Evolutionary conservation across 2,113 vertebrate genomes (phyloP), one percentile per base, ranked within the genome.

Genomic region (Hyla sarda): DNA sequence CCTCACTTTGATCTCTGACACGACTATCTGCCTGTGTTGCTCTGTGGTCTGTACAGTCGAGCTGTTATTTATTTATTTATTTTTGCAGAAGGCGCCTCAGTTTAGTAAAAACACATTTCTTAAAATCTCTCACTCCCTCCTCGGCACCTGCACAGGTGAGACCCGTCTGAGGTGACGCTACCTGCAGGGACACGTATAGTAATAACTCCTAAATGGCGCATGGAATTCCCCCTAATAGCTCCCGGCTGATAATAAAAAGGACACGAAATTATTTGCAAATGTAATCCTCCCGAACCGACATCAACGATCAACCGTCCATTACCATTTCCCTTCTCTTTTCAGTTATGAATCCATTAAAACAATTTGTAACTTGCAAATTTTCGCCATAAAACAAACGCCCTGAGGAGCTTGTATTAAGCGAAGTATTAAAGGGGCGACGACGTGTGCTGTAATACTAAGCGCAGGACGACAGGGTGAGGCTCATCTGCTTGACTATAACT

Each of bases 141-240:
- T 30, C 5, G 32, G 11, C 78, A 62, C 58, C 56, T 62, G 76
- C 32, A 37, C 77, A 80, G 77, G 77, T 80, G 77, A 45, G 37
- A 62, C 37, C 34, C 34, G 17, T 60, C 56, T 30, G 58, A 45
- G 8, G 3, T 19, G 6, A 16, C 23, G 34, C 32, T 81, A 4
- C 77, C 78, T 65, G 78, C 23, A 45, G 7, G 9, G 23, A 81
- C 78, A 65, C 9, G 56, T 10, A 17, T 8, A 28, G 58, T 2
- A 16, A 65, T 41, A 17, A 47, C 45, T 11, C 34, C 54, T 17
- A 13, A 19, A 12, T 1, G 77, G 77, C 1, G 13, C 37, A 23
- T 14, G 56, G 78, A 81, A 81, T 81, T 58, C 52, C 78, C 77
- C 78, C 2, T n/a, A 14, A 14, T 25, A 28, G 37, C 78, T 81